Base-by-base conservation (phyloP, 2,113 vertebrate genomes). In the Mystacornis crossleyi region DNA sequence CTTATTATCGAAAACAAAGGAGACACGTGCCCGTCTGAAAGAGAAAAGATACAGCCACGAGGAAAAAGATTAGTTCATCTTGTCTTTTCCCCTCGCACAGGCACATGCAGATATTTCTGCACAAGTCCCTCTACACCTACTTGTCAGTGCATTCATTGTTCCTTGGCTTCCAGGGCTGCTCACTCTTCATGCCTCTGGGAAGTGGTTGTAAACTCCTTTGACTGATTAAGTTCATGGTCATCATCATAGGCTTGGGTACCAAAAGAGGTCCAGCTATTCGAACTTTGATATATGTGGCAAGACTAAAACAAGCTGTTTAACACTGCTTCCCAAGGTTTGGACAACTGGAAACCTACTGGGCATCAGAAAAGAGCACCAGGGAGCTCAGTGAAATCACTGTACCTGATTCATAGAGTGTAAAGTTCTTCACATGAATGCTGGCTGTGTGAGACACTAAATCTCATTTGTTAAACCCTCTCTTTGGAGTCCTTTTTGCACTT, bases 1-100 rank as follows among this genome's bases (percentile, higher is more conserved):
- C 97, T 96, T 96, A 97, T 97, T 97, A 98, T 98, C 53, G 55
- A 98, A 98, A 98, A 98, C 91, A 97, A 97, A 97, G 86, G 70
- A 96, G 96, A 80, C 67, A 54, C 91, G 97, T 99, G 98, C 98
- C 98, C 98, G 92, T 97, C 73, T 96, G 90, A 79, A 97, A 97
- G 98, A 98, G 97, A 97, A 98, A 98, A 98, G 97, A 71, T 47
- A 75, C 93, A 79, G 97, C 98, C 98, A 91, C 8, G 3, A 97
- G 98, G 97, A 95, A 87, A 96, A 69, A 94, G 90, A 62, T 62
- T 67, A 97, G 67, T 93, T 94, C 40, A 62, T 72, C 62, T 73
- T 78, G 36, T 83, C 36, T 78, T 62, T 86, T 57, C 64, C 47
- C 48, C 53, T 66, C 75, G n/a, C 70, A 64, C 47, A 60, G 23